Evolutionary conservation across 1,140 invertebrate species (phyloP).

Genomic region (Bombus sylvicola): DNA sequence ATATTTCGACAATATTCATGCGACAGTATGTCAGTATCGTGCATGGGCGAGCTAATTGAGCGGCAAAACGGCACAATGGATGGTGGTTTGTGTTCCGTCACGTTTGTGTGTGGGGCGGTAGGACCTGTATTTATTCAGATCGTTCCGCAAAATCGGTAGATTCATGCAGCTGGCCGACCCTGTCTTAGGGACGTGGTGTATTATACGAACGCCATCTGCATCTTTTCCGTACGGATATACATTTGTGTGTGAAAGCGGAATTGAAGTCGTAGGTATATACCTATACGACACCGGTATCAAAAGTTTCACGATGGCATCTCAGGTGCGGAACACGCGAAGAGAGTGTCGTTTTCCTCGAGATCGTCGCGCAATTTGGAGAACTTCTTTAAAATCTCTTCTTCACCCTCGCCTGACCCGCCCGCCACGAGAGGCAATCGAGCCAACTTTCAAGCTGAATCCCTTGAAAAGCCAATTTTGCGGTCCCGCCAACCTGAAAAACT

Average conservation of each 20-base stretch:
- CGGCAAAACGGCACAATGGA: conserved; percentile 6
- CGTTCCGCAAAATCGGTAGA: conserved; percentile 48
- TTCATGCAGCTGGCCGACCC: conserved; percentile 56
- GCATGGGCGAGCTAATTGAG: not conserved
- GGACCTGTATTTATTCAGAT: conserved; percentile 48
- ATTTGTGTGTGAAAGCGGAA: conserved; percentile 72
- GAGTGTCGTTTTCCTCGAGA: conserved; percentile 58
- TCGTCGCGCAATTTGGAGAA: conserved; percentile 68
- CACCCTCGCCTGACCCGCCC: conserved; percentile 6
- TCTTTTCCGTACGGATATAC: conserved; percentile 67
- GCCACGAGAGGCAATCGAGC: conserved; percentile 49
- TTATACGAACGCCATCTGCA: conserved; percentile 75
- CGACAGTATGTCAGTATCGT: too few relatives aligned
- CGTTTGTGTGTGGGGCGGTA: not conserved
- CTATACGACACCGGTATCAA: conserved; percentile 62
- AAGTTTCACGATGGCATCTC: conserved; percentile 57
- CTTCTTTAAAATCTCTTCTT: conserved; percentile 62
- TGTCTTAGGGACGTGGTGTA: conserved; percentile 48
- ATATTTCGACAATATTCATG: not conserved
- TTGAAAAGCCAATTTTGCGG: conserved; percentile 65
- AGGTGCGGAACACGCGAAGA: conserved; percentile 48
- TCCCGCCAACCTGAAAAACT: conserved; percentile 43
- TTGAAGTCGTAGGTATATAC: conserved; percentile 51
- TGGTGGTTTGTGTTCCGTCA: not conserved
- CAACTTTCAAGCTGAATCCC: conserved; percentile 59